A percentile compares a stretch with the other conserved stretches of the same genome.
Conservation (phyloP, 2,113 vertebrate genomes). For the Gallinago paraguaiae region DNA sequence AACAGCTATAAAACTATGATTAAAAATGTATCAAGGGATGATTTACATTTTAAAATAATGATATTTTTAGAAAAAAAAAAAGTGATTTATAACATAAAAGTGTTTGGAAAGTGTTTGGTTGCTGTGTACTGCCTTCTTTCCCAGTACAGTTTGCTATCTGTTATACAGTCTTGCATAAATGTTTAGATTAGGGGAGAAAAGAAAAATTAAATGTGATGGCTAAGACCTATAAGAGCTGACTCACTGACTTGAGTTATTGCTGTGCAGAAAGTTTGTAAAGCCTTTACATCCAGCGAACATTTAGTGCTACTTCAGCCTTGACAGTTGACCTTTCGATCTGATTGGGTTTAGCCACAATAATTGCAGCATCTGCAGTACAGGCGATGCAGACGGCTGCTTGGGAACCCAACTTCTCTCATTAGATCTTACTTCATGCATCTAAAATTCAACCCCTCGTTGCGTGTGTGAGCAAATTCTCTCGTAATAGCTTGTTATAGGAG, state of each 20-base stretch:
- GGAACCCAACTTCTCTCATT: conserved; percentile 65
- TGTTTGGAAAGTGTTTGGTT: conserved; percentile 58
- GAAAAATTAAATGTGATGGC: conserved; percentile 63
- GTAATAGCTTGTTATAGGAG: conserved; percentile 52
- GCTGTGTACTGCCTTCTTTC: conserved; percentile 50
- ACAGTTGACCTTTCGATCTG: conserved; percentile 79
- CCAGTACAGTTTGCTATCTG: conserved; percentile 54
- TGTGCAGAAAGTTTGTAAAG: conserved; percentile 74
- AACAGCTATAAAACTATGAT: conserved; percentile 70
- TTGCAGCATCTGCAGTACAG: conserved; percentile 68
- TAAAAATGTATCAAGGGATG: conserved; percentile 60
- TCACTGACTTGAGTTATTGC: conserved; percentile 73
- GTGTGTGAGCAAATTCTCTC: conserved; percentile 50
- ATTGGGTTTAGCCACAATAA: conserved; percentile 67
- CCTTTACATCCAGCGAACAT: conserved; percentile 70
- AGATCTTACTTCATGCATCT: conserved; percentile 56
- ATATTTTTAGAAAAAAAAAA: conserved; percentile 20
- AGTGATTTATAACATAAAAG: conserved; percentile 14
- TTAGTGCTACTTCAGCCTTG: conserved; percentile 77
- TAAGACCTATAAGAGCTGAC: conserved; percentile 70
- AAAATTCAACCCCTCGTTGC: conserved; percentile 19
- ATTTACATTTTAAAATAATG: conserved; percentile 51
- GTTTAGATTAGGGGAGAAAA: conserved; percentile 66
- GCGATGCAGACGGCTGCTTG: conserved; percentile 49
- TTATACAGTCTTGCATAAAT: conserved; percentile 70